Percentiles rank a stretch among this genome's conserved stretches.
phyloP scores from a whole-genome alignment of 2,888 invertebrate species.

The Acronicta psi region DNA sequence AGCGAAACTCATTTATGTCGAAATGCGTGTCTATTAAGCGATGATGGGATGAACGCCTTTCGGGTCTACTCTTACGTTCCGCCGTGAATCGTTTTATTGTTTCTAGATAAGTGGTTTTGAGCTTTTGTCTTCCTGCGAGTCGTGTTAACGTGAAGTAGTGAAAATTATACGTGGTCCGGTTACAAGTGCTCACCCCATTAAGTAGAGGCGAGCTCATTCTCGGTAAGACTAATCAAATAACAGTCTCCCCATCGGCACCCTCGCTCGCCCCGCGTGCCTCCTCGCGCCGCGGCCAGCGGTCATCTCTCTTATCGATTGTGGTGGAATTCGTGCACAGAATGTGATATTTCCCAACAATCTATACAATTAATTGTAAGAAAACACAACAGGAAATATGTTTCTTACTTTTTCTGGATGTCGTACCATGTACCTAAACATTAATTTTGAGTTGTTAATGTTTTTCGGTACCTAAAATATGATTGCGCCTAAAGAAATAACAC shows the following conservation, averaged over 20 bases:
- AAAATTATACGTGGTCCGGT: constrained; percentile 87
- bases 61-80: constrained; percentile 72
- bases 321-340: constrained; percentile 89
- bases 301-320: constrained; percentile 89
- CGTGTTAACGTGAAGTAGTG: constrained; percentile 62
- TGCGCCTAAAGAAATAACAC: too few relatives aligned
- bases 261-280: constrained; percentile 59
- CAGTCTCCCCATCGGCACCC: constrained; percentile 81
- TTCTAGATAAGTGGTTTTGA: constrained; percentile 74
- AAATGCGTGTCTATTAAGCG: constrained; percentile 88
- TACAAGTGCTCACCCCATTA: constrained; percentile 88
- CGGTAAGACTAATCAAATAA: constrained; percentile 90
- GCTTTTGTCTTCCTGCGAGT: constrained; percentile 65
- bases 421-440: too few relatives aligned
- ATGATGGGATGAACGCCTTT: constrained; percentile 84
- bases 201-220: constrained; percentile 88
- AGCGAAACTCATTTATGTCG: constrained; percentile 88
- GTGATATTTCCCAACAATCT: constrained; percentile 86
- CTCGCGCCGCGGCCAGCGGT: constrained; percentile 87
- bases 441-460: neutral
- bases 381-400: constrained; percentile 66
- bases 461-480: too few relatives aligned
- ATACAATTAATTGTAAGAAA: constrained; percentile 75
- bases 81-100: constrained; percentile 76
- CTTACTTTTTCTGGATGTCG: constrained; percentile 38